phyloP scores from a whole-genome alignment of 2,113 vertebrate species.

The Catharus fuscescens region DNA sequence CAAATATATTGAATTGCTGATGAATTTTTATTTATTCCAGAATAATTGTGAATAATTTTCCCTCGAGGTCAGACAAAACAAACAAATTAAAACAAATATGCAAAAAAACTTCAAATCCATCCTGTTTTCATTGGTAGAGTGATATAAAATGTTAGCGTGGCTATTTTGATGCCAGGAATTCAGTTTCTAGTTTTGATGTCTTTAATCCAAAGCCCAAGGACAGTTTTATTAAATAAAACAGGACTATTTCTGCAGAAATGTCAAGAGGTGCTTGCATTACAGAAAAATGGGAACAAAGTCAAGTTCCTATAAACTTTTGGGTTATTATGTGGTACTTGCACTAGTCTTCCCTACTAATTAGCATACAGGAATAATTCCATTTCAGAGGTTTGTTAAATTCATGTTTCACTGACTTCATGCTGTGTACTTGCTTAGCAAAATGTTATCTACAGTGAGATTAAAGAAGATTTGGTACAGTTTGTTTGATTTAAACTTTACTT shows the following conservation, averaged over 20 bases:
- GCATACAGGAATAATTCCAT: background rate
- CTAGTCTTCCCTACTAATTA: background rate
- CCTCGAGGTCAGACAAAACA: conserved; percentile 5
- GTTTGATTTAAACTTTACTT: background rate
- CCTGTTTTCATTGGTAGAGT: background rate
- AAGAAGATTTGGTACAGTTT: background rate
- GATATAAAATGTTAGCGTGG: background rate
- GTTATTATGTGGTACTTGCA: background rate
- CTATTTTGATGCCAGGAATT: background rate
- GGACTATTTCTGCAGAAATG: background rate
- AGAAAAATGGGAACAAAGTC: background rate
- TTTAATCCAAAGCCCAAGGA: background rate
- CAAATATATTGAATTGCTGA: background rate
- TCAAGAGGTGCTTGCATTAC: background rate
- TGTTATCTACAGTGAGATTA: background rate
- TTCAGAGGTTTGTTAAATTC: background rate
- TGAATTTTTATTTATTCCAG: background rate
- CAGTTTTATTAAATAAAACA: background rate
- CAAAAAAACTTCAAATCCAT: background rate
- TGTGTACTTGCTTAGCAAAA: background rate
- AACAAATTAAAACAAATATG: background rate
- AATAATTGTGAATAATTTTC: background rate
- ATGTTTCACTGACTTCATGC: background rate
- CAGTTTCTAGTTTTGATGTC: background rate
- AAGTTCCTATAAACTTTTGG: background rate